phyloP scores from a whole-genome alignment of 2,113 vertebrate genomes.

The Mellivora capensis region DNA sequence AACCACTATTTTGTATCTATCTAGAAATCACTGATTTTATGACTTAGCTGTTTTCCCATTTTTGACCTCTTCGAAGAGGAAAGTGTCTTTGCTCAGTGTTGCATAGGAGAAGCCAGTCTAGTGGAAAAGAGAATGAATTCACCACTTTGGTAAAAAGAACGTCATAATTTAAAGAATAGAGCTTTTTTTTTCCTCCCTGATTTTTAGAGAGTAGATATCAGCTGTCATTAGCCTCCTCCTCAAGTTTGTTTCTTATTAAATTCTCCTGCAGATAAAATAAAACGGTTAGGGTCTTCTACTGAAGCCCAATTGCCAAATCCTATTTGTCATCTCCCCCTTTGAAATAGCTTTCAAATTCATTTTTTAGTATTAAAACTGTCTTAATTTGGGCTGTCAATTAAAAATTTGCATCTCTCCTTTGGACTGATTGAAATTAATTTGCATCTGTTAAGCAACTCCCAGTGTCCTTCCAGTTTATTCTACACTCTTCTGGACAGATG shows the following conservation, averaged over 20 bases:
- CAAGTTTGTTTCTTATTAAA: background rate
- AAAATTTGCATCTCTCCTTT: background rate
- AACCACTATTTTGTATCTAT: background rate
- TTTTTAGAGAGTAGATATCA: background rate
- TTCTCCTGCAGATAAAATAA: background rate
- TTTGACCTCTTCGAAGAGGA: background rate
- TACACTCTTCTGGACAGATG: background rate
- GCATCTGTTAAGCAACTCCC: background rate
- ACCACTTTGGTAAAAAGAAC: background rate
- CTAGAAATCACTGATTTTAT: background rate
- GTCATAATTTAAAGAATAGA: background rate
- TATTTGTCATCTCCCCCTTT: background rate
- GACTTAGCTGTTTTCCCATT: background rate
- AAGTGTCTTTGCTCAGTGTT: background rate
- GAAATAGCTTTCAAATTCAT: background rate
- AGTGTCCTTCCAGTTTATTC: background rate
- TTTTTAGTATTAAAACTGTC: background rate
- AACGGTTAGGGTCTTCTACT: background rate
- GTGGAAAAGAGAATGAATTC: background rate
- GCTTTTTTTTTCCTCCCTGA: background rate
- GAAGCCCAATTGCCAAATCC: background rate
- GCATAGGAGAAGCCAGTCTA: background rate
- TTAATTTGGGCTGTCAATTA: background rate
- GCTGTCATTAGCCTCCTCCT: background rate
- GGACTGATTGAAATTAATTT: background rate